Base-by-base conservation (phyloP, 2,888 invertebrate species). In the Oligia strigilis region DNA sequence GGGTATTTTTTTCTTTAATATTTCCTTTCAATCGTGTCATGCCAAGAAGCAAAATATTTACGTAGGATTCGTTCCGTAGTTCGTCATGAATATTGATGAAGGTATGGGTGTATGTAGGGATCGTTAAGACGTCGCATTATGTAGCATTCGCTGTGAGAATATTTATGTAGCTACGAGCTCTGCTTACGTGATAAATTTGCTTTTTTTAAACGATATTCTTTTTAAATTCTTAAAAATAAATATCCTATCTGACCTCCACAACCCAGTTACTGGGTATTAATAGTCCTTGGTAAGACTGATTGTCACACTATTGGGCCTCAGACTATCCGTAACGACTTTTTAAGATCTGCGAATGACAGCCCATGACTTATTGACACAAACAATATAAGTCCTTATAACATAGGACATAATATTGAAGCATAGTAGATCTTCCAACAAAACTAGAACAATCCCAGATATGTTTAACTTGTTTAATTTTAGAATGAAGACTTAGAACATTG, bases 31-130 rank as follows among this genome's bases (percentile, higher is more conserved):
- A 65, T 55, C 71, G n/a, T 36, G n/a, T 62, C 40, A 52, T 60
- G n/a, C 3, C 29, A 58, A 74, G 29, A 36, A 85, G 36, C 55
- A 75, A 49, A 74, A 82, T 67, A 72, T 78, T 84, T 62, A 58
- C 62, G 8, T 11, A 64, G 43, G n/a, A 55, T 17, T 46, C 36
- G 17, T 64, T 64, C n/a, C 19, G 17, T 82, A 67, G 64, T 49
- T 49, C 9, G 40, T 43, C 76, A 85, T 83, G 82, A 85, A 85
- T 82, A 83, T 85, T 58, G 11, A 83, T 85, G 67, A 67, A 64
- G 58, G 58, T 8, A 58, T 46, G 69, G 19, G 40, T 58, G 46
- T 72, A n/a, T 64, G 36, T 64, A 70, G 62, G 58, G 55, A 67
- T 75, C 49, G 55, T 69, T 85, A 69, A 75, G 86, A 58, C 58